Conservation (phyloP, 2,113 vertebrate genomes). For the Anhinga rufa region DNA sequence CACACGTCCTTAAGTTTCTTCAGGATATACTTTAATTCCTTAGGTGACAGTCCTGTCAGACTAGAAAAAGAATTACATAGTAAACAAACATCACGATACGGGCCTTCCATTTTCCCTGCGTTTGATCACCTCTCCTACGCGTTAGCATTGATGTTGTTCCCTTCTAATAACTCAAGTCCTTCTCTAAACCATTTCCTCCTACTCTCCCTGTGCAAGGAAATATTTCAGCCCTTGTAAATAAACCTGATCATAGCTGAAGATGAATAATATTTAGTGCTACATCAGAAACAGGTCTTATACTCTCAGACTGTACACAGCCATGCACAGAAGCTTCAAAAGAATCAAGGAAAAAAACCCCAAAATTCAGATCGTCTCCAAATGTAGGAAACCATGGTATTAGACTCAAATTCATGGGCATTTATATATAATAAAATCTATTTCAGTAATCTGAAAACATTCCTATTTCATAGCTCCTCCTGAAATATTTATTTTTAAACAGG, state of each 20-base stretch:
- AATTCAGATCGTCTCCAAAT: neutral
- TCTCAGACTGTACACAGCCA: neutral
- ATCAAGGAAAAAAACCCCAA: neutral
- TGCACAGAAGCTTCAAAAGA: neutral
- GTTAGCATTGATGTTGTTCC: neutral
- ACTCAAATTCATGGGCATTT: neutral
- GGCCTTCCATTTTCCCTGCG: neutral
- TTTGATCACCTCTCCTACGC: neutral
- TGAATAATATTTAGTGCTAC: neutral
- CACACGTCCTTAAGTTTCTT: neutral
- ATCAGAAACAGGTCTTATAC: neutral
- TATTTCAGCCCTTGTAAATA: neutral
- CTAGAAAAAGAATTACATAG: neutral
- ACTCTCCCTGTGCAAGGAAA: neutral
- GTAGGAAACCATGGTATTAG: neutral
- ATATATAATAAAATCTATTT: neutral
- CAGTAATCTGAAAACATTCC: neutral
- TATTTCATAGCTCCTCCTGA: neutral
- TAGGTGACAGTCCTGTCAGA: constrained; percentile 14
- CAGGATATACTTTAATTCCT: neutral
- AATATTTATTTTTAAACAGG: neutral
- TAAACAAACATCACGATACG: neutral
- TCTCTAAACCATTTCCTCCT: neutral
- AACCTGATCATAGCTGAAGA: neutral
- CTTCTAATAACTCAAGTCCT: neutral